A percentile compares a stretch with the other conserved stretches of the same genome.
Evolutionary conservation across 2,888 invertebrate genomes (phyloP).

Genomic region (Lithodes maja): DNA sequence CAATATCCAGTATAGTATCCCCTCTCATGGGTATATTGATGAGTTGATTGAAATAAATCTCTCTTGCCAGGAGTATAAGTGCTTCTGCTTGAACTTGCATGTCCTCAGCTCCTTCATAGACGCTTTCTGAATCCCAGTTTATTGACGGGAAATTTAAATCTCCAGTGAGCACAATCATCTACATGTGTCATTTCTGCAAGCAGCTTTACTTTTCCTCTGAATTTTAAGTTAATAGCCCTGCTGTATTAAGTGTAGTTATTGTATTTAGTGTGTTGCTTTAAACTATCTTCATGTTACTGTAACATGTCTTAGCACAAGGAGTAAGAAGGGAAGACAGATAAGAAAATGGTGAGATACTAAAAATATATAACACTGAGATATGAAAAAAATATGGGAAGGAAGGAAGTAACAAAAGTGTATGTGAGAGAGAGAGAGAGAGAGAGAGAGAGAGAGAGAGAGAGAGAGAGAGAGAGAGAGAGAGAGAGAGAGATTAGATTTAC

Average conservation of each 20-base stretch:
- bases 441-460: too few relatives aligned
- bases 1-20: not conserved
- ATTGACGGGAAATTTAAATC: not conserved
- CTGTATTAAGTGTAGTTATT: constrained; percentile 24
- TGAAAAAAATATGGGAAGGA: too few relatives aligned
- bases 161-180: not conserved
- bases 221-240: constrained; percentile 17
- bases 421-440: too few relatives aligned
- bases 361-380: too few relatives aligned
- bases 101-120: not conserved
- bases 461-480: too few relatives aligned
- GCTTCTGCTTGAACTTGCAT: not conserved
- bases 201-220: constrained; percentile 19
- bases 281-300: not conserved
- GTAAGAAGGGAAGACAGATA: too few relatives aligned
- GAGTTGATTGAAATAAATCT: not conserved
- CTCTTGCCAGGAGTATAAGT: not conserved
- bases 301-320: not conserved
- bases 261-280: not conserved
- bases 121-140: not conserved
- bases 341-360: too few relatives aligned
- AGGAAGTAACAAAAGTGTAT: too few relatives aligned
- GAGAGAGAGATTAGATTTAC: too few relatives aligned
- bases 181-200: constrained; percentile 17
- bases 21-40: not conserved